A percentile compares a stretch with the other conserved stretches of the same genome.
Conservation (phyloP, 2,113 vertebrate species). For the Passer domesticus region DNA sequence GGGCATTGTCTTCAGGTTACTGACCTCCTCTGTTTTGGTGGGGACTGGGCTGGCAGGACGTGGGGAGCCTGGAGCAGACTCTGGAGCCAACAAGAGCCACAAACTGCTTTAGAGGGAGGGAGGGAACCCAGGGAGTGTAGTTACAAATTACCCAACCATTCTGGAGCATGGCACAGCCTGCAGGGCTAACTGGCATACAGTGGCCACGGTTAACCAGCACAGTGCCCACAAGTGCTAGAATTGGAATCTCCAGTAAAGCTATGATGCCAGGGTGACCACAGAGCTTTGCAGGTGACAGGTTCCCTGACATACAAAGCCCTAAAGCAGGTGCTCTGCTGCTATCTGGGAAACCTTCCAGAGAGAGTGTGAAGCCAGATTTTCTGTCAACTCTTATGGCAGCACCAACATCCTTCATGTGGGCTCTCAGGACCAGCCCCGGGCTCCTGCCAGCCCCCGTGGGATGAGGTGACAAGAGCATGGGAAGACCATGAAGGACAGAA, state of each 20-base stretch:
- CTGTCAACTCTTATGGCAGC: background rate
- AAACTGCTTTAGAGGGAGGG: background rate
- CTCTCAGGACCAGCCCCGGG: background rate
- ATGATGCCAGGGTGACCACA: background rate
- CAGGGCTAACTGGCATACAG: background rate
- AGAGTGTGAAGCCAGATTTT: background rate
- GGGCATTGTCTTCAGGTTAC: conserved; percentile 95
- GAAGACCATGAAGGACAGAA: background rate
- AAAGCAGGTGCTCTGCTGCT: background rate
- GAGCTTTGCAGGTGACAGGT: background rate
- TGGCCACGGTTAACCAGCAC: background rate
- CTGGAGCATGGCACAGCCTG: background rate
- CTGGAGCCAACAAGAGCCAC: conserved; percentile 46
- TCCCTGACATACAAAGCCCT: background rate
- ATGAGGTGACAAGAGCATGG: background rate
- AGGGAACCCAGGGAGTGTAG: background rate
- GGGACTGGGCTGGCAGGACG: conserved; percentile 76
- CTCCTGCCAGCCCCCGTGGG: background rate
- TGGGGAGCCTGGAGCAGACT: conserved; percentile 82
- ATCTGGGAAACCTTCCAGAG: background rate
- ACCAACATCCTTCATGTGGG: background rate
- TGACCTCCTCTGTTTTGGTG: conserved; percentile 83
- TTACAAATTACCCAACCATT: background rate
- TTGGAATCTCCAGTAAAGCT: background rate
- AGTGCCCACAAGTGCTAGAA: background rate